Conservation (phyloP, 2,797 vertebrate genomes). For the Sitta carolinensis region DNA sequence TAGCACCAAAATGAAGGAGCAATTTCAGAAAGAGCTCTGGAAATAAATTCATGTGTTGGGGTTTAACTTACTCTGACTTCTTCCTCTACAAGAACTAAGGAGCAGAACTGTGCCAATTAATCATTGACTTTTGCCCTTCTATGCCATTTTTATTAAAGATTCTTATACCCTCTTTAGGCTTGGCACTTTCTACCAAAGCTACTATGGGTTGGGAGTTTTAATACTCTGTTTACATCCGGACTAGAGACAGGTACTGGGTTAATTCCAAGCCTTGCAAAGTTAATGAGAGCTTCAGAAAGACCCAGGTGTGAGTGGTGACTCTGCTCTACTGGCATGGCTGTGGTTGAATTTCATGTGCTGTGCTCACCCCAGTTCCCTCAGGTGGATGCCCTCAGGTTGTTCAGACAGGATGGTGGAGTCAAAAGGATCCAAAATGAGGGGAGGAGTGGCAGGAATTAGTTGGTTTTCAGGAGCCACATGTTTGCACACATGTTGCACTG, state of each 20-base stretch:
- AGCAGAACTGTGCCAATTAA: neutral
- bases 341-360: neutral
- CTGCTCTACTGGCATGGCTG: neutral
- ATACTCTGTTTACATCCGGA: neutral
- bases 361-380: neutral
- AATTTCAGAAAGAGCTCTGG: constrained; percentile 43
- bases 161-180: neutral
- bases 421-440: neutral
- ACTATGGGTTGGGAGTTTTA: neutral
- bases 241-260: neutral
- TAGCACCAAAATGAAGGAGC: constrained; percentile 9
- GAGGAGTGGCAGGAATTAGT: neutral
- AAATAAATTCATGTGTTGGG: constrained; percentile 17
- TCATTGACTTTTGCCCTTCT: constrained; percentile 21
- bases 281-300: neutral
- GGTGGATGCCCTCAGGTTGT: neutral
- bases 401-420: neutral
- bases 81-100: constrained; percentile 12
- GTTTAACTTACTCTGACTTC: constrained; percentile 43
- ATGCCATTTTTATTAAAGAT: neutral
- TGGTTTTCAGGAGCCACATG: neutral
- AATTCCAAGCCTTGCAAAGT: neutral
- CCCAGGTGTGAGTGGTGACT: neutral
- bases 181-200: neutral
- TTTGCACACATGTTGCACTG: neutral